Conservation (phyloP, 2,797 vertebrate genomes). For the Sciurus carolinensis region DNA sequence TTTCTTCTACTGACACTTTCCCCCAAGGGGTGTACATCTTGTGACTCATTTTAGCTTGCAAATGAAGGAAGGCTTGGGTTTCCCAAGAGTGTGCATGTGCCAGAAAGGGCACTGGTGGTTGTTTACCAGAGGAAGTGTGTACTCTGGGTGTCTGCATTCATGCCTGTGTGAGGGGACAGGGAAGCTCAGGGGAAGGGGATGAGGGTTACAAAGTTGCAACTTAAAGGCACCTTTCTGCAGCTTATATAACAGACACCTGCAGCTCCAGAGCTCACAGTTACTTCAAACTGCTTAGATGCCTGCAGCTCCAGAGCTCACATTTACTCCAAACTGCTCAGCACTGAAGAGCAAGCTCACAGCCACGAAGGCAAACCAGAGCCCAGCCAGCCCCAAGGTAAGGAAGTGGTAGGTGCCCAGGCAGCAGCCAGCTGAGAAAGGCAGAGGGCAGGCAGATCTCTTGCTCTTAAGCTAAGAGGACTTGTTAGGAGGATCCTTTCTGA, state of each 20-base stretch:
- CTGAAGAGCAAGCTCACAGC: not conserved
- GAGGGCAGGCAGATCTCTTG: not conserved
- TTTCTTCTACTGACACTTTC: not conserved
- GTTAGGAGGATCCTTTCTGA: no score
- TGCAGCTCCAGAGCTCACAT: not conserved
- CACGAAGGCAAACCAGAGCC: not conserved
- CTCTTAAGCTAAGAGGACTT: not conserved
- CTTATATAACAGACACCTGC: constrained; percentile 73
- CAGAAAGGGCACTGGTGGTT: not conserved
- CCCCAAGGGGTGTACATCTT: constrained; percentile 34
- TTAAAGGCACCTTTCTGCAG: constrained; percentile 78
- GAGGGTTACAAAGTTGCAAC: constrained; percentile 70
- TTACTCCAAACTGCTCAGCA: not conserved
- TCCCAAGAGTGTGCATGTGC: not conserved
- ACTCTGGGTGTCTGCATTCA: not conserved
- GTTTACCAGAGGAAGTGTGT: not conserved
- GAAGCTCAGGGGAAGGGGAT: not conserved
- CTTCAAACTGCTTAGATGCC: not conserved
- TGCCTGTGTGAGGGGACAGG: not conserved
- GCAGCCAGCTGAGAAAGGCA: not conserved
- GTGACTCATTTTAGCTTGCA: constrained; percentile 17
- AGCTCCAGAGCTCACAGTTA: not conserved
- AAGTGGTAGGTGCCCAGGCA: fast-evolving
- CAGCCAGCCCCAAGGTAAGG: constrained; percentile 64
- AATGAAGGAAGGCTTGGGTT: not conserved